These are phyloP conservation scores for Dasysyrphus tricinctus DNA, from an alignment of 2,888 invertebrate genomes.

Conservation along the genomic window DNA sequence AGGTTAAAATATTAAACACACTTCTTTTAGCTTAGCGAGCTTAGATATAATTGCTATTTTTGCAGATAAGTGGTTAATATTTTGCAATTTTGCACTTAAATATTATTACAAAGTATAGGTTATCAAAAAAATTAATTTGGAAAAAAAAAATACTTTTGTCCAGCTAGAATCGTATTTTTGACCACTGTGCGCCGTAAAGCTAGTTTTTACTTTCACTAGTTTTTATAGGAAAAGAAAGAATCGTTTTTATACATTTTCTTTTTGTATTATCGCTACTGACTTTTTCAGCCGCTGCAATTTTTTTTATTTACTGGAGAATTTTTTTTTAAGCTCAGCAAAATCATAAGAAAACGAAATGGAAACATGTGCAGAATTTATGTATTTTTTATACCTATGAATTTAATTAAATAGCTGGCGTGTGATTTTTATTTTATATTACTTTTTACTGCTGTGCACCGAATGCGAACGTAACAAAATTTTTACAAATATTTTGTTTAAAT, in stretches of 20 bases:
- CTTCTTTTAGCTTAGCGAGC: no score
- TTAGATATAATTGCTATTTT: no score
- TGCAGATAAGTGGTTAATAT: no score
- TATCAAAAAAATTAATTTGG: no score
- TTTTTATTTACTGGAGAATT: neutral
- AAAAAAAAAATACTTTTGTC: no score
- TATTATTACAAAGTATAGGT: no score
- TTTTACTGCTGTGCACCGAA: slow-evolving; percentile 74
- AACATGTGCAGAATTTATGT: slow-evolving; percentile 1
- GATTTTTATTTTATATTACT: slow-evolving; percentile 56
- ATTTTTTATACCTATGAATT: slow-evolving; percentile 41
- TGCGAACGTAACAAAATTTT: slow-evolving; percentile 70
- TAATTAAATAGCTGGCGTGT: slow-evolving; percentile 51
- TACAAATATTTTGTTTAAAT: slow-evolving; percentile 44
- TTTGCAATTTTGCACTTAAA: no score
- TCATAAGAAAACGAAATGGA: neutral
- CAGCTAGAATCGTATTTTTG: no score
- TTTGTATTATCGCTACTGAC: neutral
- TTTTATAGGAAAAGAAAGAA: neutral
- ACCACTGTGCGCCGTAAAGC: no score
- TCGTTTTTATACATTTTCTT: neutral
- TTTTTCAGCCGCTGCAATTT: neutral
- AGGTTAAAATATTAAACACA: no score
- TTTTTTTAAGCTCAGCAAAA: neutral
- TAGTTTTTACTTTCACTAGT: no score